These are phyloP conservation scores for Zaprionus davidi DNA, from an alignment of 1,140 invertebrate genomes.

Conservation along the genomic window DNA sequence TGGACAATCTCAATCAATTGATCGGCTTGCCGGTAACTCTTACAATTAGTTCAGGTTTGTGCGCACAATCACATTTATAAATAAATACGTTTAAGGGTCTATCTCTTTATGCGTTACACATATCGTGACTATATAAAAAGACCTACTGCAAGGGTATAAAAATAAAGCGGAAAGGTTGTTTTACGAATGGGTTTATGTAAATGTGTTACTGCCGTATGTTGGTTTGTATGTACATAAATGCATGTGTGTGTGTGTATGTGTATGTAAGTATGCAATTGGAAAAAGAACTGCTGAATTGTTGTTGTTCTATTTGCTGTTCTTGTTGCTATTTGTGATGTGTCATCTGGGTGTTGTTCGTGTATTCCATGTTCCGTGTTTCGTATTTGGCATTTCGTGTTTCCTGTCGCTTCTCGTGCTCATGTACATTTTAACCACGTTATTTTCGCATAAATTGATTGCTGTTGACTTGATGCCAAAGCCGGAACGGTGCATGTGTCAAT, in stretches of 20 bases:
- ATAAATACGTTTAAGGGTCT: not conserved
- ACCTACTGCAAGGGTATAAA: conserved; percentile 7
- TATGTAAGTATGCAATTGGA: not conserved
- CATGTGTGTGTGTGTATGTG: conserved; percentile 20
- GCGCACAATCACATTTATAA: not conserved
- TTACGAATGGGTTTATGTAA: conserved; percentile 34
- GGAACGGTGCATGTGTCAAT: conserved; percentile 64
- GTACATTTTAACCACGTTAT: conserved; percentile 58
- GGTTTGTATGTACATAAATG: conserved; percentile 39
- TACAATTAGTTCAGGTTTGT: not conserved
- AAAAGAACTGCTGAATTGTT: conserved; percentile 25
- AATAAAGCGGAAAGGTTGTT: conserved; percentile 19
- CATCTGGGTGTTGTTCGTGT: conserved; percentile 34
- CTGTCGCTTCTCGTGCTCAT: conserved; percentile 41
- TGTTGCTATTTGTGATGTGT: conserved; percentile 34
- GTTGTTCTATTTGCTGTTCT: conserved; percentile 33
- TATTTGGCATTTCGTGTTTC: conserved; percentile 30
- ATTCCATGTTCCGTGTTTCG: conserved; percentile 14
- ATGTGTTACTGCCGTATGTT: conserved; percentile 34
- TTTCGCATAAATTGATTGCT: conserved; percentile 75
- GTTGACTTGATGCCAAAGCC: conserved; percentile 62
- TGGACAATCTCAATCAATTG: not conserved
- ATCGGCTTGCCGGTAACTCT: not conserved
- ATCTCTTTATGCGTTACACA: not conserved
- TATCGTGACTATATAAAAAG: not conserved